These are phyloP conservation scores for Calyptomena viridis DNA, from an alignment of 2,113 vertebrate genomes.

Conservation along the genomic window DNA sequence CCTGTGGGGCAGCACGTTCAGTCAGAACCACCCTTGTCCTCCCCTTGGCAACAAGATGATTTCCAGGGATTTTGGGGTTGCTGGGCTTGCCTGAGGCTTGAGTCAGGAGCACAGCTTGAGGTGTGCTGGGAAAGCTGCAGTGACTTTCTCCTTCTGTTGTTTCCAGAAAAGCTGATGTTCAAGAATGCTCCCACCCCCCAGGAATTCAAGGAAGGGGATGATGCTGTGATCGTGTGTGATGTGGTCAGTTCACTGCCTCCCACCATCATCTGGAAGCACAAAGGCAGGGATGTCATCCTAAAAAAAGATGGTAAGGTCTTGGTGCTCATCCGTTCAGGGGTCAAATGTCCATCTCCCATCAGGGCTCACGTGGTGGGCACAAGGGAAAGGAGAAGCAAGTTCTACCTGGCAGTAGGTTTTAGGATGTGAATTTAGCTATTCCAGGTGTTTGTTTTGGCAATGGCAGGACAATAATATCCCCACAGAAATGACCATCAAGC, in stretches of 20 bases:
- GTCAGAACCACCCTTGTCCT: background rate
- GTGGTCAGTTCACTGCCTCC: conserved; percentile 91
- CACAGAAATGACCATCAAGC: background rate
- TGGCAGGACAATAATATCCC: background rate
- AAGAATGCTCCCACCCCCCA: conserved; percentile 92
- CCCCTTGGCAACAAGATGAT: rapidly evolving
- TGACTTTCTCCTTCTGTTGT: background rate
- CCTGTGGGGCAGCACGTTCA: background rate
- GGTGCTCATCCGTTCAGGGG: background rate
- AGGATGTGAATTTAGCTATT: background rate
- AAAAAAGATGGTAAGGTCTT: conserved; percentile 90
- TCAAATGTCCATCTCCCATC: background rate
- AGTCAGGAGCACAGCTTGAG: background rate
- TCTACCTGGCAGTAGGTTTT: background rate
- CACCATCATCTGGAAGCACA: conserved; percentile 92
- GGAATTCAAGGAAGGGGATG: conserved; percentile 92
- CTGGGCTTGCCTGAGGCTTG: background rate
- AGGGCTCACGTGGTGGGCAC: background rate
- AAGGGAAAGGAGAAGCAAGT: background rate
- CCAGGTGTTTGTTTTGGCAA: background rate
- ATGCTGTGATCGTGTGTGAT: conserved; percentile 89
- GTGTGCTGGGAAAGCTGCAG: background rate
- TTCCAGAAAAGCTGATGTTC: conserved; percentile 95
- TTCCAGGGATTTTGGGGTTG: background rate
- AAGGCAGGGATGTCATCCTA: conserved; percentile 85